Percentiles rank a stretch among this genome's conserved stretches.
These are phyloP conservation scores for Drepana falcataria DNA, from an alignment of 2,888 invertebrate genomes.

Conservation along the genomic window DNA sequence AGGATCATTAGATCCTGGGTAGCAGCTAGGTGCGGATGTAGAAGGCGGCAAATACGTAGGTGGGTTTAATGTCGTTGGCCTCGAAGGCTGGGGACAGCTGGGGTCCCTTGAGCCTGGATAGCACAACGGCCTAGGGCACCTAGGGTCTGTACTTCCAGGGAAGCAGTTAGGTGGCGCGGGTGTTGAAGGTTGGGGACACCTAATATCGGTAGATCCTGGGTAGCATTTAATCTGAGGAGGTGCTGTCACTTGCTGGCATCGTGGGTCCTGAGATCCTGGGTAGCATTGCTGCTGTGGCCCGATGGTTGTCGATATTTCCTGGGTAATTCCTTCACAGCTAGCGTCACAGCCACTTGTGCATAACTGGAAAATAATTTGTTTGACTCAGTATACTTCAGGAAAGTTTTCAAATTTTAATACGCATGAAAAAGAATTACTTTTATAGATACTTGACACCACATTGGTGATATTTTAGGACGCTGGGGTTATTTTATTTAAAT, in stretches of 20 bases:
- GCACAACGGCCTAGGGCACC: slow-evolving; percentile 31
- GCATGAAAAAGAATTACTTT: no score
- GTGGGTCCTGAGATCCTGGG: slow-evolving; percentile 49
- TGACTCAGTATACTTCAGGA: background rate
- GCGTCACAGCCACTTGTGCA: slow-evolving; percentile 63
- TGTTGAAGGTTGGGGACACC: slow-evolving; percentile 34
- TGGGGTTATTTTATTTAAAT: no score
- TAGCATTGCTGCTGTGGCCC: slow-evolving; percentile 41
- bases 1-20: slow-evolving; percentile 35
- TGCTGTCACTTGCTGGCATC: slow-evolving; percentile 42
- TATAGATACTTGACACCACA: background rate
- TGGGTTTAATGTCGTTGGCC: slow-evolving; percentile 15
- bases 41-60: slow-evolving; percentile 23
- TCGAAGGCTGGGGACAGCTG: slow-evolving; percentile 18
- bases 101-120: slow-evolving; percentile 28
- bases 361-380: slow-evolving; percentile 39
- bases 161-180: slow-evolving; percentile 29
- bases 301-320: slow-evolving; percentile 51
- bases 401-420: no score
- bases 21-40: slow-evolving; percentile 22
- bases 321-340: slow-evolving; percentile 46
- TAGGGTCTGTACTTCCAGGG: slow-evolving; percentile 31
- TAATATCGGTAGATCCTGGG: slow-evolving; percentile 33
- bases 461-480: background rate
- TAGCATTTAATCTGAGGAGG: slow-evolving; percentile 37